A percentile compares a stretch with the other conserved stretches of the same genome.
phyloP scores from a whole-genome alignment of 2,888 invertebrate genomes.

The Philhelius pedissequus region DNA sequence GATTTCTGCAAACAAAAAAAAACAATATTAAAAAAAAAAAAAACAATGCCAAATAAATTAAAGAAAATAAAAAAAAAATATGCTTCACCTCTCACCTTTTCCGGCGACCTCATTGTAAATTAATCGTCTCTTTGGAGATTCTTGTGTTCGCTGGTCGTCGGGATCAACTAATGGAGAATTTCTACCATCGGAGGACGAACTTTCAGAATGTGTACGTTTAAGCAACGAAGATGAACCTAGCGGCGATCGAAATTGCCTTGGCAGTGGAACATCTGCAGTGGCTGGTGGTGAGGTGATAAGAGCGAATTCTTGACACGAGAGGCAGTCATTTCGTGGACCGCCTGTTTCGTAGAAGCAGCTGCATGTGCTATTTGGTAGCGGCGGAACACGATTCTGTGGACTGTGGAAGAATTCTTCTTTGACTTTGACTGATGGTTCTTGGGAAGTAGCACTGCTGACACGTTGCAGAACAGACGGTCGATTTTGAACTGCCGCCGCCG shows the following conservation, averaged over 20 bases:
- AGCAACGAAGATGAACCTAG: slow-evolving; percentile 40
- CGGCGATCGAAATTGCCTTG: slow-evolving; percentile 29
- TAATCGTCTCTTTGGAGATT: slow-evolving; percentile 56
- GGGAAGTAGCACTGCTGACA: slow-evolving; percentile 17
- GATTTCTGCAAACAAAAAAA: slow-evolving; percentile 71
- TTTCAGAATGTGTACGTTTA: slow-evolving; percentile 50
- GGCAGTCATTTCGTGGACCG: slow-evolving; percentile 43
- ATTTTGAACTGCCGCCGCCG: slow-evolving; percentile 29
- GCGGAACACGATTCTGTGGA: slow-evolving; percentile 70
- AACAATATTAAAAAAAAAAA: not conserved
- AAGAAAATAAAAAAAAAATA: too few species aligned
- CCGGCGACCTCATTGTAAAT: slow-evolving; percentile 52
- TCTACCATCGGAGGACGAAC: slow-evolving; percentile 38
- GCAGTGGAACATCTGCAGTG: slow-evolving; percentile 23
- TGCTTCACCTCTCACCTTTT: slow-evolving; percentile 52
- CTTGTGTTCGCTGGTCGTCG: slow-evolving; percentile 17
- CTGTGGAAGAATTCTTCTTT: slow-evolving; percentile 67
- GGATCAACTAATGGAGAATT: slow-evolving; percentile 34
- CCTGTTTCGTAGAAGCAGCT: slow-evolving; percentile 69
- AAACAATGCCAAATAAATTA: not conserved
- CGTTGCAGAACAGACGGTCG: slow-evolving; percentile 66
- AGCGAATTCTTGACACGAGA: slow-evolving; percentile 52
- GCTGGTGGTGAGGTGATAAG: slow-evolving; percentile 52
- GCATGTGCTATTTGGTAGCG: slow-evolving; percentile 66
- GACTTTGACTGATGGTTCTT: slow-evolving; percentile 33